Conservation (phyloP, 1,140 invertebrate genomes). For the Sarcophaga bullata region DNA sequence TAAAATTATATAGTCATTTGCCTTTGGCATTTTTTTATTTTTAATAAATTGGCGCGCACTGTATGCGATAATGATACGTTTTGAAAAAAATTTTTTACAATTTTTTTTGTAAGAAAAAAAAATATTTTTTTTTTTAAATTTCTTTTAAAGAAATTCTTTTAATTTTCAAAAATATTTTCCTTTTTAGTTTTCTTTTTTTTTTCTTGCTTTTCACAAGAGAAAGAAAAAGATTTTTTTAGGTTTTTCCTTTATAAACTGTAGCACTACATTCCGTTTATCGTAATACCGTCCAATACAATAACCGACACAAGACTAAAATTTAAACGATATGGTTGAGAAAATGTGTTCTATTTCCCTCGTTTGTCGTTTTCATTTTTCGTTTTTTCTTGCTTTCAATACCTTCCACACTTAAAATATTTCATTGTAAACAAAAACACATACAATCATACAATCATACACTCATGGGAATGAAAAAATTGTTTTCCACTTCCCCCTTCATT, state of each 20-base stretch:
- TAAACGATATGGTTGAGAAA: conserved; percentile 45
- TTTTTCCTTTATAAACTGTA: not conserved
- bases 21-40: not conserved
- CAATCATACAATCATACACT: not conserved
- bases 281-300: conserved; percentile 44
- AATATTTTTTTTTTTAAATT: conserved; percentile 1
- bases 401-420: not conserved
- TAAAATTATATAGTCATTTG: no score
- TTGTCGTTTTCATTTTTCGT: conserved; percentile 43
- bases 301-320: conserved; percentile 45
- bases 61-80: not conserved
- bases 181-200: conserved; percentile 32
- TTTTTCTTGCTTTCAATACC: not conserved
- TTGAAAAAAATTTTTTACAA: not conserved
- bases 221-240: no score
- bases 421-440: not conserved
- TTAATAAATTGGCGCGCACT: conserved; percentile 9
- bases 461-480: no score
- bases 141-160: conserved; percentile 6
- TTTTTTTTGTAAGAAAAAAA: not conserved
- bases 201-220: not conserved
- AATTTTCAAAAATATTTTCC: conserved; percentile 20
- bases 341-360: no score
- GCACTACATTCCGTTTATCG: conserved; percentile 23
- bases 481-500: not conserved